These are phyloP conservation scores for Lasioglossum villosulum DNA, from an alignment of 2,888 invertebrate genomes.

Conservation along the genomic window DNA sequence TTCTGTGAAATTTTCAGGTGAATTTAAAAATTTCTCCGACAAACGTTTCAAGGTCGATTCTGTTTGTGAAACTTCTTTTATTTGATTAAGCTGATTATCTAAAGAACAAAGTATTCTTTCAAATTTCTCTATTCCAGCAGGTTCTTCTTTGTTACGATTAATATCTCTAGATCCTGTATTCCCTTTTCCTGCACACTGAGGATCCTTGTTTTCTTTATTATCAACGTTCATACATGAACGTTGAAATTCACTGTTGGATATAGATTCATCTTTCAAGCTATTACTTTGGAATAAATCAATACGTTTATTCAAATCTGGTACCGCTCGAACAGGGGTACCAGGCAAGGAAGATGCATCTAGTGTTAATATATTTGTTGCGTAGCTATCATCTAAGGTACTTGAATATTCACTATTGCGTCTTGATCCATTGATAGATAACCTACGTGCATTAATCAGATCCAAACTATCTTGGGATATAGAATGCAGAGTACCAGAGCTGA, in stretches of 20 bases:
- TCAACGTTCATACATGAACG: not conserved
- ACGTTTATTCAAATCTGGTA: constrained; percentile 60
- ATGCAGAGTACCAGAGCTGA: not conserved
- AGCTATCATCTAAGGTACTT: constrained; percentile 36
- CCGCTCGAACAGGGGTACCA: not conserved
- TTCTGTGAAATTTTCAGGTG: constrained; percentile 77
- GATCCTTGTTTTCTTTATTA: constrained; percentile 47
- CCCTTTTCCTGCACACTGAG: constrained; percentile 12
- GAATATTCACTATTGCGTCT: constrained; percentile 29
- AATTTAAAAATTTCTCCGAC: constrained; percentile 71
- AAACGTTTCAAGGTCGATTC: constrained; percentile 70
- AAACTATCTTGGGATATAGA: constrained; percentile 45
- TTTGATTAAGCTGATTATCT: constrained; percentile 46
- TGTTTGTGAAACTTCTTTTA: constrained; percentile 35
- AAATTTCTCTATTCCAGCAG: constrained; percentile 36
- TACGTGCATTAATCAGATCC: constrained; percentile 11
- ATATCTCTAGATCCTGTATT: constrained; percentile 16
- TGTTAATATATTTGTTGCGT: not conserved
- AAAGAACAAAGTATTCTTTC: constrained; percentile 50
- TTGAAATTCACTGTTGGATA: not conserved
- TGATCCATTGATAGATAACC: not conserved
- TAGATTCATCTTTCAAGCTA: not conserved
- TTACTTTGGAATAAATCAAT: constrained; percentile 44
- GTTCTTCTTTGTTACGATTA: not conserved
- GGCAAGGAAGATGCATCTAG: not conserved